These are phyloP conservation scores for Pyrrhia umbra DNA, from an alignment of 2,888 invertebrate genomes.

Conservation along the genomic window DNA sequence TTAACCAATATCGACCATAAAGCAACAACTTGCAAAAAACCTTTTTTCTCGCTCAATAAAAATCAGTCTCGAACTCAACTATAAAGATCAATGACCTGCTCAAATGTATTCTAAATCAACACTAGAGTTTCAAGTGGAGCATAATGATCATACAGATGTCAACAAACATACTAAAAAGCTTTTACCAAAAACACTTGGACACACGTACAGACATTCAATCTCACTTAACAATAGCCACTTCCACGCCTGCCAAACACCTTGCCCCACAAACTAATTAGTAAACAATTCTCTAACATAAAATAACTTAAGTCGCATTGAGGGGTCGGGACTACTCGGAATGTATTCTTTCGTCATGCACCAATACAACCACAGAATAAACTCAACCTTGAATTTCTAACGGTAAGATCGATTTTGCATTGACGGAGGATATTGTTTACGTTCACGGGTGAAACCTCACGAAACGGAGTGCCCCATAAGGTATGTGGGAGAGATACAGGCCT, in stretches of 20 bases:
- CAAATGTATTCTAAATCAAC: slow-evolving; percentile 47
- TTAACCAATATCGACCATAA: background rate
- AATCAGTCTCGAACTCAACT: slow-evolving; percentile 17
- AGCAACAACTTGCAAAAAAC: background rate
- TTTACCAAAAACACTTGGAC: slow-evolving; percentile 36
- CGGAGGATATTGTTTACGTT: slow-evolving; percentile 76
- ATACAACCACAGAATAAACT: slow-evolving; percentile 39
- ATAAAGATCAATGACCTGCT: slow-evolving; percentile 41
- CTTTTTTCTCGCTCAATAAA: background rate
- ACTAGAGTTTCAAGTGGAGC: slow-evolving; percentile 42
- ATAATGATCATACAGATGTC: slow-evolving; percentile 38
- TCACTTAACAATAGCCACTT: slow-evolving; percentile 43
- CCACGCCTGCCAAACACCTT: slow-evolving; percentile 60
- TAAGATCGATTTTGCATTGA: slow-evolving; percentile 63
- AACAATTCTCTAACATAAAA: slow-evolving; percentile 73
- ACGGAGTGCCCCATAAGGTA: slow-evolving; percentile 79
- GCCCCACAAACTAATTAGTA: slow-evolving; percentile 76
- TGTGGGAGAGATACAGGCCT: slow-evolving; percentile 69
- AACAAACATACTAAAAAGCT: slow-evolving; percentile 23
- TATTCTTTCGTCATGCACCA: slow-evolving; percentile 69
- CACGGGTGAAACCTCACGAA: slow-evolving; percentile 76
- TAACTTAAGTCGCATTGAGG: slow-evolving; percentile 64
- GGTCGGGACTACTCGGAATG: slow-evolving; percentile 70
- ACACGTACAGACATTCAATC: slow-evolving; percentile 29
- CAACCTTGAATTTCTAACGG: slow-evolving; percentile 46